phyloP scores from a whole-genome alignment of 2,888 invertebrate genomes.

The Craniophora ligustri region DNA sequence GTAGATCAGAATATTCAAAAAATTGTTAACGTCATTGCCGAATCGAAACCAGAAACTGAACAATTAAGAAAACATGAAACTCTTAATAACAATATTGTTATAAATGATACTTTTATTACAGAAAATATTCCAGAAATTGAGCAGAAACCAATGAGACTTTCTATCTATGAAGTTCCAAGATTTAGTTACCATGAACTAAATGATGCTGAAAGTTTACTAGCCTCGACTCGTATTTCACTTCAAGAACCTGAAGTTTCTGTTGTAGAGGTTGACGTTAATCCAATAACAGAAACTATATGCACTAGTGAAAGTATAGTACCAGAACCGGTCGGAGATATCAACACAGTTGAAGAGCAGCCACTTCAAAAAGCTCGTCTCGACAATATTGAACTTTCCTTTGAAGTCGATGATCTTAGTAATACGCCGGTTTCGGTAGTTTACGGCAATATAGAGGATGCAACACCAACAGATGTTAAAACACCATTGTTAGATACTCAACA shows the following conservation, averaged over 20 bases:
- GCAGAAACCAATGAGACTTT: conserved; percentile 17
- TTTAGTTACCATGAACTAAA: conserved; percentile 67
- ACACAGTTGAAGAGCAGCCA: conserved; percentile 10
- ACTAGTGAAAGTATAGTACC: conserved; percentile 28
- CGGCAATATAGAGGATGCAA: conserved; percentile 46
- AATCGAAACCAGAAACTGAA: background rate
- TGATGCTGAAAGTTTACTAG: conserved; percentile 69
- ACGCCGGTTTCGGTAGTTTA: conserved; percentile 64
- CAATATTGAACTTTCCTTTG: conserved; percentile 62
- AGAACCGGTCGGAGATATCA: conserved; percentile 4
- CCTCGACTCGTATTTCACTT: conserved; percentile 25
- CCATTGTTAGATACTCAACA: conserved; percentile 14
- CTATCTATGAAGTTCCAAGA: conserved; percentile 61
- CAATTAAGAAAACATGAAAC: conserved; percentile 10
- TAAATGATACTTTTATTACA: conserved; percentile 10
- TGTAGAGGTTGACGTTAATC: background rate
- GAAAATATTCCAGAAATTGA: conserved; percentile 13
- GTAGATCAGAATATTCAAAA: background rate
- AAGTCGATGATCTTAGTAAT: conserved; percentile 68
- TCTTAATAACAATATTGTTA: conserved; percentile 19
- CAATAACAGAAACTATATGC: background rate
- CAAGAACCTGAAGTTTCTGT: conserved; percentile 12
- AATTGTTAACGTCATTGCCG: background rate
- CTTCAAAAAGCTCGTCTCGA: conserved; percentile 26
- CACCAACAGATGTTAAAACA: conserved; percentile 40